phyloP scores from a whole-genome alignment of 2,888 invertebrate genomes.

The Meloe dianella region DNA sequence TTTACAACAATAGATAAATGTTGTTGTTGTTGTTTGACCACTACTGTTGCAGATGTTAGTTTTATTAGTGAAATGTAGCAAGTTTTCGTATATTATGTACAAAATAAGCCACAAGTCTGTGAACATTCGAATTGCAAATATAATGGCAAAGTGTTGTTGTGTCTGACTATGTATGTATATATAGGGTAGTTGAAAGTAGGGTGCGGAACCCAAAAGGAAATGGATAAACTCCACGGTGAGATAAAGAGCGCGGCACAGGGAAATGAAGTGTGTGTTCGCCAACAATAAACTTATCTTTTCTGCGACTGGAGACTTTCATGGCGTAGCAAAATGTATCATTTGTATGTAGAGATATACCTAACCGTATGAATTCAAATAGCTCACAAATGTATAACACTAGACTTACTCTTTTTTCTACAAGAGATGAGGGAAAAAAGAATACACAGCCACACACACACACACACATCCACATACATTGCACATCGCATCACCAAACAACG shows the following conservation, averaged over 20 bases:
- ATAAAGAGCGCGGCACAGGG: constrained; percentile 57
- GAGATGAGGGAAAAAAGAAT: not conserved
- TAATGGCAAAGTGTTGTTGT: constrained; percentile 53
- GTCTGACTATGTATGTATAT: constrained; percentile 41
- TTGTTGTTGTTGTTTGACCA: constrained; percentile 4
- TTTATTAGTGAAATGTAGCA: not conserved
- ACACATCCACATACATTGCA: constrained; percentile 7
- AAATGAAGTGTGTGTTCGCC: constrained; percentile 59
- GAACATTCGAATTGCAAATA: constrained; percentile 56
- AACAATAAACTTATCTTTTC: constrained; percentile 60
- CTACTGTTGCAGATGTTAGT: constrained; percentile 1
- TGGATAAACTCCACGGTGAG: constrained; percentile 59
- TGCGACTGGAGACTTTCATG: constrained; percentile 56
- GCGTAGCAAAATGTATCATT: constrained; percentile 58
- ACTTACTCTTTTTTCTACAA: constrained; percentile 4
- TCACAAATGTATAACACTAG: constrained; percentile 37
- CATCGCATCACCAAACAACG: constrained; percentile 18
- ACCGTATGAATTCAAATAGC: constrained; percentile 55
- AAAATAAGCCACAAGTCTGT: constrained; percentile 43
- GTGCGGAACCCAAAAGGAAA: constrained; percentile 53
- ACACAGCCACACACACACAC: constrained; percentile 2
- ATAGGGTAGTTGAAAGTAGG: constrained; percentile 34
- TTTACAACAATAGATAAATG: not conserved
- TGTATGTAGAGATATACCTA: constrained; percentile 57
- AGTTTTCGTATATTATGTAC: constrained; percentile 17